Evolutionary conservation across 30 jellyfish, hydroid and myxozoan genomes (phyloP).

Genomic region (Pseudorhiza aurosa): DNA sequence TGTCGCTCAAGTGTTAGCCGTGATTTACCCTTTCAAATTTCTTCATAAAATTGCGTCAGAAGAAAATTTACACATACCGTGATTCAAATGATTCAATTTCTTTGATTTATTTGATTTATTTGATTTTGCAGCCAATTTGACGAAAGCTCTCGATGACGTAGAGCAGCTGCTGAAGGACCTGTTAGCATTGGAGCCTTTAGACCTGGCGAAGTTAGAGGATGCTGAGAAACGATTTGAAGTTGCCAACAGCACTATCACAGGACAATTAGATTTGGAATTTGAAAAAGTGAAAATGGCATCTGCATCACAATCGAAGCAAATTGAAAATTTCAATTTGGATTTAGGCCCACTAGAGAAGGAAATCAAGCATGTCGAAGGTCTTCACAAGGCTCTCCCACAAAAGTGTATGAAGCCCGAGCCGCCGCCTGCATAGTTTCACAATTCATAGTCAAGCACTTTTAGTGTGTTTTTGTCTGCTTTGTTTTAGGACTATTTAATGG

Average conservation of each 20-base stretch:
- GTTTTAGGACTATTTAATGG: slow-evolving; percentile 42
- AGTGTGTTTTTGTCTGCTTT: slow-evolving; percentile 12
- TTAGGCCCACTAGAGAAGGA: slow-evolving; percentile 75
- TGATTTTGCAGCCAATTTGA: slow-evolving; percentile 15
- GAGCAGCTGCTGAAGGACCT: slow-evolving; percentile 76
- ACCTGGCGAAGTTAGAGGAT: slow-evolving; percentile 73
- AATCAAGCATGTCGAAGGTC: slow-evolving; percentile 47
- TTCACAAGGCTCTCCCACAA: slow-evolving; percentile 60
- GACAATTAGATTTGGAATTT: slow-evolving; percentile 65
- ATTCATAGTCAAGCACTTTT: background rate
- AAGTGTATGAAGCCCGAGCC: slow-evolving; percentile 48
- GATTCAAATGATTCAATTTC: too few species aligned
- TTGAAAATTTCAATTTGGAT: slow-evolving; percentile 56
- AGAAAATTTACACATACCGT: too few species aligned
- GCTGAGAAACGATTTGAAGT: slow-evolving; percentile 84
- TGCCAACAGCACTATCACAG: slow-evolving; percentile 69
- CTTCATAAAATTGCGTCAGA: too few species aligned
- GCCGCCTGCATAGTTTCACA: slow-evolving; percentile 1
- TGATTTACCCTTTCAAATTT: too few species aligned
- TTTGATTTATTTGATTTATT: too few species aligned
- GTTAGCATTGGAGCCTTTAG: slow-evolving; percentile 45
- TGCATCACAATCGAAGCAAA: slow-evolving; percentile 36
- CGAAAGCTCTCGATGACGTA: slow-evolving; percentile 74
- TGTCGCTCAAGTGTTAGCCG: too few species aligned
- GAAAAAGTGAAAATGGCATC: slow-evolving; percentile 42